Conservation (phyloP, 1,140 invertebrate genomes). For the Elysia chlorotica region DNA sequence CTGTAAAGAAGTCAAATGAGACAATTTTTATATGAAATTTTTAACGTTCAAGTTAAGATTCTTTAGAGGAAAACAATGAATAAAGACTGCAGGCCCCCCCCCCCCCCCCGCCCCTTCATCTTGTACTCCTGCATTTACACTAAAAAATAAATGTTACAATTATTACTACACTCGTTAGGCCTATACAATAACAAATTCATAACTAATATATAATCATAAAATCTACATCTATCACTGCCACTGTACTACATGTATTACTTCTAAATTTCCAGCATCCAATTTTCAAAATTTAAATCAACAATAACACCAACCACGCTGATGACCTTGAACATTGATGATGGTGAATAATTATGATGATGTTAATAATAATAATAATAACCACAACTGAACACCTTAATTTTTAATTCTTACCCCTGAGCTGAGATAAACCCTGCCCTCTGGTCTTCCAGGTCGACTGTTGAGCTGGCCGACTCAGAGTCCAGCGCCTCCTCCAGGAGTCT, state of each 20-base stretch:
- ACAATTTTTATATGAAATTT: neutral
- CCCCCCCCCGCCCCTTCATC: neutral
- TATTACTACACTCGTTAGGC: neutral
- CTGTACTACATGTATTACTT: too few species aligned
- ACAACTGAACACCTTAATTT: too few species aligned
- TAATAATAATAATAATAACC: too few species aligned
- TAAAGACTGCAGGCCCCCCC: neutral
- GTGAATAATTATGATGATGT: too few species aligned
- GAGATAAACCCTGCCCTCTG: slow-evolving; percentile 21
- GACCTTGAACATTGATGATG: too few species aligned
- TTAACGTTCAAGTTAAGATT: neutral
- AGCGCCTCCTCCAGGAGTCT: slow-evolving; percentile 53
- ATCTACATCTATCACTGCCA: too few species aligned
- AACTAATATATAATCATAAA: neutral
- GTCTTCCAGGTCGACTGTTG: too few species aligned
- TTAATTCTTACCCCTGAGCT: slow-evolving; percentile 30
- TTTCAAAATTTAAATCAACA: too few species aligned
- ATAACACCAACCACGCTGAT: too few species aligned
- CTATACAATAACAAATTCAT: neutral
- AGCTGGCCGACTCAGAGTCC: slow-evolving; percentile 33
- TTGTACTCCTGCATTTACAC: neutral
- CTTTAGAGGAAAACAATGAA: too few species aligned
- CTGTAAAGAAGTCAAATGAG: too few species aligned
- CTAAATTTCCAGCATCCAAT: too few species aligned
- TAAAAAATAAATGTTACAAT: neutral